These are phyloP conservation scores for Octodonta nipae DNA, from an alignment of 2,888 invertebrate genomes.

Conservation along the genomic window DNA sequence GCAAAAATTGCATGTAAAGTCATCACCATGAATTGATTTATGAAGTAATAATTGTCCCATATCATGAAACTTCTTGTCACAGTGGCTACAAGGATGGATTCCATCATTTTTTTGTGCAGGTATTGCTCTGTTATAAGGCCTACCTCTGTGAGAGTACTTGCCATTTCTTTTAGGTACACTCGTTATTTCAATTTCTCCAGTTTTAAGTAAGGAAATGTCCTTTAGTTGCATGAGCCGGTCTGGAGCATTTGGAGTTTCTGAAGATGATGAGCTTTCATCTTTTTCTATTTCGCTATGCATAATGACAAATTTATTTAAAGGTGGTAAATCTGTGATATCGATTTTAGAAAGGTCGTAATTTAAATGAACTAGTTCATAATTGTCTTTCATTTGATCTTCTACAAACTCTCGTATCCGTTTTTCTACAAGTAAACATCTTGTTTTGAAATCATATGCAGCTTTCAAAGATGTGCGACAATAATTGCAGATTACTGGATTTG, in stretches of 20 bases:
- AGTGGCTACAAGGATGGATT: conserved; percentile 5
- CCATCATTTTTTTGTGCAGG: no score
- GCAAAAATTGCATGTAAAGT: conserved; percentile 23
- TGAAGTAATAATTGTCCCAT: conserved; percentile 15
- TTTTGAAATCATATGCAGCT: conserved; percentile 22
- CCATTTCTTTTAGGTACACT: conserved; percentile 9
- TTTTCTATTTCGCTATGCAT: conserved; percentile 8
- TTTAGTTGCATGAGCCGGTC: conserved; percentile 9
- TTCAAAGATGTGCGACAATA: conserved; percentile 19
- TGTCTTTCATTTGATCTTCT: conserved; percentile 16
- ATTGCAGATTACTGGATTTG: conserved; percentile 23
- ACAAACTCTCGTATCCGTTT: conserved; percentile 22
- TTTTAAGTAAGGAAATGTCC: conserved; percentile 11
- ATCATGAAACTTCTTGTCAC: conserved; percentile 14
- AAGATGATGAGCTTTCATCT: conserved; percentile 4
- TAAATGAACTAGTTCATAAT: no score
- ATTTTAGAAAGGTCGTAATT: conserved; percentile 18
- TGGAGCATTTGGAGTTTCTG: conserved; percentile 4
- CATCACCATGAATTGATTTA: conserved; percentile 16
- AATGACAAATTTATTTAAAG: conserved; percentile 7
- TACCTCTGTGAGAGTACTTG: neutral
- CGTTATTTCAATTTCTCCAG: conserved; percentile 14
- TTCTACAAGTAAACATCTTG: conserved; percentile 21
- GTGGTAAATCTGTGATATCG: conserved; percentile 14
- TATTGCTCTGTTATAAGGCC: no score